Evolutionary conservation across 1,140 invertebrate species (phyloP).

Genomic region (Armadillidium nasatum): DNA sequence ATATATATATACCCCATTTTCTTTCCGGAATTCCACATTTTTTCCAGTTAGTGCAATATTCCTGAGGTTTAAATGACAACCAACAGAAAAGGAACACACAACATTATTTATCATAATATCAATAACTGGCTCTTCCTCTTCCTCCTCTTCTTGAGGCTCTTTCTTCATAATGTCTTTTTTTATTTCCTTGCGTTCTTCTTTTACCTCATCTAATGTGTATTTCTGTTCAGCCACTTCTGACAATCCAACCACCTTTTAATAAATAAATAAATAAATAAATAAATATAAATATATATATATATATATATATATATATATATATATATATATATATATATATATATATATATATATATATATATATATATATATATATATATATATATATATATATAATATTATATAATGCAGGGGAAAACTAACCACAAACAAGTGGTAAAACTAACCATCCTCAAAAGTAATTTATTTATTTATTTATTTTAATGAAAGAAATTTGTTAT

Average conservation of each 20-base stretch:
- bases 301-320: no score
- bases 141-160: conserved; percentile 6
- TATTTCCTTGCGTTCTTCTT: no score
- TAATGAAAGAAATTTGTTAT: no score
- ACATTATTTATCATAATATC: conserved; percentile 98
- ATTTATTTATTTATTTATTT: no score
- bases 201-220: no score
- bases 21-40: conserved; percentile 92
- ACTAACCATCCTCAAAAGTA: no score
- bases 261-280: background rate
- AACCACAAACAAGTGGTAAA: no score
- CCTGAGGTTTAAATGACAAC: conserved; percentile 93
- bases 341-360: no score
- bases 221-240: background rate
- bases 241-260: background rate
- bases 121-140: conserved; percentile 61
- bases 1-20: conserved; percentile 69
- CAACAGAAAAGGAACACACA: conserved; percentile 93
- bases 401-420: no score
- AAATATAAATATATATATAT: background rate
- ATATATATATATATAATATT: no score
- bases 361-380: no score
- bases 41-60: conserved; percentile 85
- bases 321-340: no score
- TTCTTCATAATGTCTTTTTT: background rate